Percentiles rank a stretch among this genome's conserved stretches.
phyloP scores from a whole-genome alignment of 2,113 vertebrate species.

The Recurvirostra avosetta region DNA sequence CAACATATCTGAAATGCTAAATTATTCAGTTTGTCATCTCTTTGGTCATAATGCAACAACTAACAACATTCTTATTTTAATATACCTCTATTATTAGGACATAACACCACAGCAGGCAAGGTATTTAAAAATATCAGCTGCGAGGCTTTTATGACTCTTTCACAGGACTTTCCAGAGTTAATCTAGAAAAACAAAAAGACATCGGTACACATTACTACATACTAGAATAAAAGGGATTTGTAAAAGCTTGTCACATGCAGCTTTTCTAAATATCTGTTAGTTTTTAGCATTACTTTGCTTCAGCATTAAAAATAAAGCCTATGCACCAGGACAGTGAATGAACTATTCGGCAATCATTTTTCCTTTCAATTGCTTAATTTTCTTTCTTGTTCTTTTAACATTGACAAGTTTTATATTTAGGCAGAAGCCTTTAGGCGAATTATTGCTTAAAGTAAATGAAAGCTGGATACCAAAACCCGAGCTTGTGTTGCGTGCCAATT shows the following conservation, averaged over 20 bases:
- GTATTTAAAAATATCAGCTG: background rate
- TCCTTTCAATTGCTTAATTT: background rate
- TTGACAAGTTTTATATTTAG: background rate
- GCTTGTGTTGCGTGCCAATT: background rate
- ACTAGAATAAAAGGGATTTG: conserved; percentile 7
- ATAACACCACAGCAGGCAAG: background rate
- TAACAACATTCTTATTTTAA: background rate
- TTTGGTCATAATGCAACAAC: background rate
- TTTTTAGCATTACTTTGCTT: conserved; percentile 14
- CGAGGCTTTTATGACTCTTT: background rate
- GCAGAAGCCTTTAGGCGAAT: background rate
- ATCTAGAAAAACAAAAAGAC: conserved; percentile 12
- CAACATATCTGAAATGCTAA: background rate
- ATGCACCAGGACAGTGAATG: background rate
- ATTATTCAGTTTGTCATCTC: background rate
- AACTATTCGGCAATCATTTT: conserved; percentile 11
- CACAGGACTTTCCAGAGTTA: background rate
- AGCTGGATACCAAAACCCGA: background rate
- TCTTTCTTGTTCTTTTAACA: conserved; percentile 15
- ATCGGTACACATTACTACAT: background rate
- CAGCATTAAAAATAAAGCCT: conserved; percentile 29
- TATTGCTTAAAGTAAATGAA: conserved; percentile 15
- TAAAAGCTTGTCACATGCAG: background rate
- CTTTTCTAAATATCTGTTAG: background rate
- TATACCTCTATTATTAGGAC: background rate